Conservation (phyloP, 2,888 invertebrate genomes). For the Calephelis perditalis region DNA sequence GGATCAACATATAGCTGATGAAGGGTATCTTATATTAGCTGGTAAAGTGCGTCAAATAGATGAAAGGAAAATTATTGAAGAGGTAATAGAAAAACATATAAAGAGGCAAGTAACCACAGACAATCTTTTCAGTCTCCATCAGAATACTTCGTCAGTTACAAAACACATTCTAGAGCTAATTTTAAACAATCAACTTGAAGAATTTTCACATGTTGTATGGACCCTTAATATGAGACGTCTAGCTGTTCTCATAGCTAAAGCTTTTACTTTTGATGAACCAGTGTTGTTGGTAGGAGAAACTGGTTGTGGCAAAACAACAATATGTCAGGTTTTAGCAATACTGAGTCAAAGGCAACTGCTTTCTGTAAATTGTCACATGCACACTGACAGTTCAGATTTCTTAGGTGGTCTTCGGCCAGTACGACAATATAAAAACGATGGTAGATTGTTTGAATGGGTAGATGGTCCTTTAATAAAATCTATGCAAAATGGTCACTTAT, state of each 20-base stretch:
- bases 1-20: constrained; percentile 97
- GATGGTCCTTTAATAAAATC: constrained; percentile 96
- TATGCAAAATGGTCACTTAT: constrained; percentile 92
- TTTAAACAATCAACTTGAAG: constrained; percentile 70
- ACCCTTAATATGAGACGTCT: constrained; percentile 93
- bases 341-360: constrained; percentile 82
- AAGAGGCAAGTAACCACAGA: constrained; percentile 85
- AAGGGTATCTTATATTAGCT: constrained; percentile 95
- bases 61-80: constrained; percentile 89
- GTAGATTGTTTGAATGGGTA: constrained; percentile 95
- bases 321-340: constrained; percentile 92
- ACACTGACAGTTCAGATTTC: constrained; percentile 98
- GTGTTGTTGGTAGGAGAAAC: constrained; percentile 98
- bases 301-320: constrained; percentile 97
- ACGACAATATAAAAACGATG: constrained; percentile 79
- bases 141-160: constrained; percentile 87
- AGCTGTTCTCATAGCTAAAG: constrained; percentile 88
- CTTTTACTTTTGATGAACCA: constrained; percentile 94
- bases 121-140: constrained; percentile 83
- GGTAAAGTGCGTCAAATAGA: constrained; percentile 92
- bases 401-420: constrained; percentile 96
- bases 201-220: constrained; percentile 93
- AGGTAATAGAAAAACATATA: constrained; percentile 88
- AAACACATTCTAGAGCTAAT: constrained; percentile 82
- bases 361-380: constrained; percentile 98